Evolutionary conservation across 2,797 vertebrate genomes (phyloP).

Genomic region (Tiaroga cobitis): DNA sequence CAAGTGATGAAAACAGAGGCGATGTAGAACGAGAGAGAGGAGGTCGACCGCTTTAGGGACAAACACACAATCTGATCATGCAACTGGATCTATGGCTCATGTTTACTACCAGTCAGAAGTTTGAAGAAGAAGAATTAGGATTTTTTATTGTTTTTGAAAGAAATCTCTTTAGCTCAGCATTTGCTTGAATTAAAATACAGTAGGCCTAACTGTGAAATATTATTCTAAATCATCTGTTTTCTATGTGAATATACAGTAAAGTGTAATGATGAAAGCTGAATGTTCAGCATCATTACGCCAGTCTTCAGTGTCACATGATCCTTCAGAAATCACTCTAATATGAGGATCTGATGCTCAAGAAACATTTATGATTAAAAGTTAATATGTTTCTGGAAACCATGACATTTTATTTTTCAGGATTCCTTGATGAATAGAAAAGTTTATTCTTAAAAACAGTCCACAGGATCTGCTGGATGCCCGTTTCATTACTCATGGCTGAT

Average conservation of each 20-base stretch:
- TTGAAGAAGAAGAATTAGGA: background rate
- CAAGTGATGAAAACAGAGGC: constrained; percentile 77
- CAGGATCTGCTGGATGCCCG: background rate
- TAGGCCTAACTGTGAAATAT: no score
- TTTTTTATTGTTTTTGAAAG: background rate
- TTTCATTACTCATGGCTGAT: constrained; percentile 17
- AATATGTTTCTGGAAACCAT: background rate
- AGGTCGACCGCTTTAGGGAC: no score
- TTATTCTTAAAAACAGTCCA: background rate
- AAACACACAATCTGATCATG: no score
- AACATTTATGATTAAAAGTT: background rate
- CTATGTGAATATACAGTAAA: background rate
- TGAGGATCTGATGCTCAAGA: background rate
- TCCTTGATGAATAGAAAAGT: background rate
- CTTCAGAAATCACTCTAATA: background rate
- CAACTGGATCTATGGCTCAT: background rate
- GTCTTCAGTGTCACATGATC: background rate
- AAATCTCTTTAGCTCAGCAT: background rate
- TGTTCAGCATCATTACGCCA: background rate
- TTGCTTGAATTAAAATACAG: background rate
- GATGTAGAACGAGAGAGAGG: constrained; percentile 63
- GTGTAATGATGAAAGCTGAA: background rate
- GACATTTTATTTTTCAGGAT: background rate
- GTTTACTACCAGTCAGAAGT: background rate
- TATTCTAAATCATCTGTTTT: no score